Percentiles rank a stretch among this genome's conserved stretches.
phyloP scores from a whole-genome alignment of 2,888 invertebrate genomes.

The Listrodromus nycthemerus region DNA sequence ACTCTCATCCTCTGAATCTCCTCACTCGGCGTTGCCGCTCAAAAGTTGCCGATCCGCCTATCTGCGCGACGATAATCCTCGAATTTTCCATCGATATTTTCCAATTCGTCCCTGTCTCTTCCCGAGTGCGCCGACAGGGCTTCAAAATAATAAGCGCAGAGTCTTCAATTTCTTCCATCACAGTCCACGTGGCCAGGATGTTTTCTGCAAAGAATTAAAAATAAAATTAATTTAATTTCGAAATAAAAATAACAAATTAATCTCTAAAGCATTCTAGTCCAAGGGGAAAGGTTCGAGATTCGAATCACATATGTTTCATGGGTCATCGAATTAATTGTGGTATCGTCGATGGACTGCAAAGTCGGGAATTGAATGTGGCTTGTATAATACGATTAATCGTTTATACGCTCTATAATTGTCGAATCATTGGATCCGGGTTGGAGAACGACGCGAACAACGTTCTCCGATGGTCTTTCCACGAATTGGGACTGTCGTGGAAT shows the following conservation, averaged over 20 bases:
- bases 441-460: constrained; percentile 1
- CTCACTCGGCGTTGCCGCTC: constrained; percentile 70
- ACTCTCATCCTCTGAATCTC: constrained; percentile 47
- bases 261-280: too few relatives aligned
- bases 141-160: not conserved
- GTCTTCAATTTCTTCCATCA: too few relatives aligned
- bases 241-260: too few relatives aligned
- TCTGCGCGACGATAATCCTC: constrained; percentile 73
- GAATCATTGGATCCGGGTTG: too few relatives aligned
- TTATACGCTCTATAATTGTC: too few relatives aligned
- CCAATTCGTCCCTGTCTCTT: constrained; percentile 7
- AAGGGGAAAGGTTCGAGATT: too few relatives aligned
- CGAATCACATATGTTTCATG: too few relatives aligned
- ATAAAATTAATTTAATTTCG: too few relatives aligned
- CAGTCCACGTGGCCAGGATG: too few relatives aligned
- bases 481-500: constrained; percentile 32
- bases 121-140: not conserved
- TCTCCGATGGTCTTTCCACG: not conserved
- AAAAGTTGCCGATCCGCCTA: constrained; percentile 78
- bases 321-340: not conserved
- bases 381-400: too few relatives aligned
- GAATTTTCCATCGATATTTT: constrained; percentile 72
- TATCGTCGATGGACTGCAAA: constrained; percentile 11
- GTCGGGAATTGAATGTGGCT: not conserved
- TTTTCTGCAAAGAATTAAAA: too few relatives aligned